A percentile compares a stretch with the other conserved stretches of the same genome.
phyloP scores from a whole-genome alignment of 2,113 vertebrate genomes.

The Chaetura pelagica region DNA sequence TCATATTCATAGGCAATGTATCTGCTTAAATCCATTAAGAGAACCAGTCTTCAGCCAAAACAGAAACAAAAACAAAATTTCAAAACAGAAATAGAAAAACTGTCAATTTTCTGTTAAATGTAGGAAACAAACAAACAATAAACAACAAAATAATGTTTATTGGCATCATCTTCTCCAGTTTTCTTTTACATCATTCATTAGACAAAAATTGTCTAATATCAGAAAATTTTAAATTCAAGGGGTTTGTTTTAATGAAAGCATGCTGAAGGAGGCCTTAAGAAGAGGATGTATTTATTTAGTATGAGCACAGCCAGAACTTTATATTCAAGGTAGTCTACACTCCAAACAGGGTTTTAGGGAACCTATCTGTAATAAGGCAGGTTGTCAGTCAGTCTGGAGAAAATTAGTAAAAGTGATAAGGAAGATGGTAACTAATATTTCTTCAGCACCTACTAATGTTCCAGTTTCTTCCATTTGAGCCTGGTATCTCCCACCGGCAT shows the following conservation, averaged over 20 bases:
- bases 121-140: too few relatives aligned
- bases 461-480: background rate
- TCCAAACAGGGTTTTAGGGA: background rate
- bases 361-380: background rate
- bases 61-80: too few relatives aligned
- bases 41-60: background rate
- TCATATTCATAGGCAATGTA: rapidly evolving
- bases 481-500: background rate
- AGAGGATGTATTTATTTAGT: background rate
- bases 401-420: background rate
- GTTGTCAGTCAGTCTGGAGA: background rate
- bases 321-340: background rate
- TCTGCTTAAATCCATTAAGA: background rate
- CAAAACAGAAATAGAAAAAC: background rate
- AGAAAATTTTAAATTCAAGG: rapidly evolving
- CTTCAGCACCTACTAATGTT: background rate
- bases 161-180: background rate
- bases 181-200: background rate
- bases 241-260: background rate
- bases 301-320: background rate
- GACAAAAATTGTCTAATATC: background rate
- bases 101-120: background rate
- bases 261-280: background rate
- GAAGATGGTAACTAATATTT: background rate
- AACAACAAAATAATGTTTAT: background rate